These are phyloP conservation scores for Colletes gigas DNA, from an alignment of 1,140 invertebrate species.

Conservation along the genomic window DNA sequence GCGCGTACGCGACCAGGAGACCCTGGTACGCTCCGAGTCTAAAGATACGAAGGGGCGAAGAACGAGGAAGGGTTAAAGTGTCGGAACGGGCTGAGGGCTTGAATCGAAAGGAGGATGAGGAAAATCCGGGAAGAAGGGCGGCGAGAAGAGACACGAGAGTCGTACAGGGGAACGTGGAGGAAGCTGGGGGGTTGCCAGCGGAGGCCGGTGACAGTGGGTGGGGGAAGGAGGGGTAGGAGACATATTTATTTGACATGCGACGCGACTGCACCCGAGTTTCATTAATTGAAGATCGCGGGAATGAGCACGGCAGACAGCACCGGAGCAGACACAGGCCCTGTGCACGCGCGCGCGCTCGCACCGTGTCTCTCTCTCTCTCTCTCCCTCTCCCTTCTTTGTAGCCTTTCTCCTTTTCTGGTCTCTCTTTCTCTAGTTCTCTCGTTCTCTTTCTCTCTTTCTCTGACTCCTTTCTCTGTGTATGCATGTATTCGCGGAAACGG, in stretches of 20 bases:
- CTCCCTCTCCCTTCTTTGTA: slow-evolving; percentile 12
- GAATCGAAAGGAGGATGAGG: slow-evolving; percentile 55
- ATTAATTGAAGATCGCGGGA: slow-evolving; percentile 82
- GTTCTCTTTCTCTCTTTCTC: slow-evolving; percentile 44
- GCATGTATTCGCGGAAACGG: slow-evolving; percentile 73
- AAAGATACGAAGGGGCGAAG: slow-evolving; percentile 35
- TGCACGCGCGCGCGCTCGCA: slow-evolving; percentile 50
- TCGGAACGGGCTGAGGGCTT: slow-evolving; percentile 34
- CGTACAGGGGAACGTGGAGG: slow-evolving; percentile 24
- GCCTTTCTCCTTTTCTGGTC: slow-evolving; percentile 34
- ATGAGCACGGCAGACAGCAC: slow-evolving; percentile 78
- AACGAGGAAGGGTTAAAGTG: slow-evolving; percentile 61
- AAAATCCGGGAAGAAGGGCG: slow-evolving; percentile 64
- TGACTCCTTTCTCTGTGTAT: slow-evolving; percentile 47
- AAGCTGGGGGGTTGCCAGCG: slow-evolving; percentile 44
- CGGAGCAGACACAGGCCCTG: slow-evolving; percentile 70
- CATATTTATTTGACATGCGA: slow-evolving; percentile 82
- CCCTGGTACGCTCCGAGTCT: neutral
- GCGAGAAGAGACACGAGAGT: slow-evolving; percentile 47
- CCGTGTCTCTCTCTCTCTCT: slow-evolving; percentile 49
- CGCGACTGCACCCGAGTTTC: slow-evolving; percentile 81
- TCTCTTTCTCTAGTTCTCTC: slow-evolving; percentile 41
- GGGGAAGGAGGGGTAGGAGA: slow-evolving; percentile 71
- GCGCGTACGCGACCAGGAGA: slow-evolving; percentile 10
- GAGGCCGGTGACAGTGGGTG: slow-evolving; percentile 49